Evolutionary conservation across 92 coral and sea anemone species (phyloP), one percentile per base, ranked within the genome.

Genomic region (Palythoa caribaeorum): DNA sequence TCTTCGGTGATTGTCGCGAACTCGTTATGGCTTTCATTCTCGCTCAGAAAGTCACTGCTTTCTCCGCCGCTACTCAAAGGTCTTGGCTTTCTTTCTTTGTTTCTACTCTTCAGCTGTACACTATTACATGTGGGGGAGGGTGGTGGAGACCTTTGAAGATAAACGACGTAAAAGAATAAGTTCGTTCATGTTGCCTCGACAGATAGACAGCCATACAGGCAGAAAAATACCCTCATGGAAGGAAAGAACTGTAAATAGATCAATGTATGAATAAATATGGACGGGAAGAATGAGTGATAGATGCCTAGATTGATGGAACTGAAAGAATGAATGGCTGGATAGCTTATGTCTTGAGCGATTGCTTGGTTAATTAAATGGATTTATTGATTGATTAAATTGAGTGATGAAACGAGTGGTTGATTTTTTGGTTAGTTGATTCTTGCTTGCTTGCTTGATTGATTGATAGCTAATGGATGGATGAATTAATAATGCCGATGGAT

Each of bases 1-100:
- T 95, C 98, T 52, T 95, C 98, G 16, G 86, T 78, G 21, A 95
- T 95, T 37, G 93, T 90, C 14, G 89, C 72, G 38, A 91, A 89
- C 71, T 95, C 98, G 38, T 84, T 89, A 5, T 86, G 85, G 16
- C 76, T 80, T 62, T 93, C 98, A 39, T 84, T 54, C 50, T 95
- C 96, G 62, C 89, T 89, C 65, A 85, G 80, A 28, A 87, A 59
- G 37, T 95, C 98, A 65, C 90, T 38, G 69, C 92, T 95, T 66
- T 81, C 86, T 37, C 86, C 86, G 28, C 91, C 96, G 2, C 91
- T 85, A 81, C 98, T 91, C 47, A 76, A 88, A 63, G 94, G 94
- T 50, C 94, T 87, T 16, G 90, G 90, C 66, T 90, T 92, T 57
- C 51, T 65, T 21, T 92, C 96, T 8, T 80, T 88, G 57, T 79